A percentile compares a stretch with the other conserved stretches of the same genome.
phyloP scores from a whole-genome alignment of 2,797 vertebrate species.

The Parambassis ranga region DNA sequence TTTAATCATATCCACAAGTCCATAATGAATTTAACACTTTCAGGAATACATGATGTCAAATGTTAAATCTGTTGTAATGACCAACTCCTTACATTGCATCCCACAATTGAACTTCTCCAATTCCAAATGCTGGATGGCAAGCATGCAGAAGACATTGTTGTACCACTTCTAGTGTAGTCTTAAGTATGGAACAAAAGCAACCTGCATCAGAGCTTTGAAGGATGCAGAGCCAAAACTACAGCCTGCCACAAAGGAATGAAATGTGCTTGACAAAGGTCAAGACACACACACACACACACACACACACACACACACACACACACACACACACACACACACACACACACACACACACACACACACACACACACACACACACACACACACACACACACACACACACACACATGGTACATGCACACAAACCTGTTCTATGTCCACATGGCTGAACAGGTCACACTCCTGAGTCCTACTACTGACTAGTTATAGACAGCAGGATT shows the following conservation, averaged over 20 bases:
- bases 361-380: background rate
- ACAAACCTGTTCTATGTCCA: slow-evolving; percentile 1
- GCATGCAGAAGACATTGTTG: background rate
- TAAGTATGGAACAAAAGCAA: background rate
- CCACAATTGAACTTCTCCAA: too few species aligned
- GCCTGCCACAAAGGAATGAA: background rate
- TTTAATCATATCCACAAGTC: too few species aligned
- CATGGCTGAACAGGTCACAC: slow-evolving; percentile 4
- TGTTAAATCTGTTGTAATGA: too few species aligned
- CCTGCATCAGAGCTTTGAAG: background rate
- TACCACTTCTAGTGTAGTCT: background rate
- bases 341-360: background rate
- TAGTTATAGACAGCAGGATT: background rate
- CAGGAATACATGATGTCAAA: too few species aligned
- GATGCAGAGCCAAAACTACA: background rate
- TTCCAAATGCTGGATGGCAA: background rate
- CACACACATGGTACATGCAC: background rate
- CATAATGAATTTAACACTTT: too few species aligned
- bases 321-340: background rate
- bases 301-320: background rate
- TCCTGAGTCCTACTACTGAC: background rate
- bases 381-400: background rate
- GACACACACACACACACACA: background rate
- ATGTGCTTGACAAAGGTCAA: slow-evolving; percentile 18
- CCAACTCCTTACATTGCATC: too few species aligned